A percentile compares a stretch with the other conserved stretches of the same genome.
These are phyloP conservation scores for Caenorhabditis tropicalis DNA, from an alignment of 1,140 invertebrate species.

Conservation along the genomic window DNA sequence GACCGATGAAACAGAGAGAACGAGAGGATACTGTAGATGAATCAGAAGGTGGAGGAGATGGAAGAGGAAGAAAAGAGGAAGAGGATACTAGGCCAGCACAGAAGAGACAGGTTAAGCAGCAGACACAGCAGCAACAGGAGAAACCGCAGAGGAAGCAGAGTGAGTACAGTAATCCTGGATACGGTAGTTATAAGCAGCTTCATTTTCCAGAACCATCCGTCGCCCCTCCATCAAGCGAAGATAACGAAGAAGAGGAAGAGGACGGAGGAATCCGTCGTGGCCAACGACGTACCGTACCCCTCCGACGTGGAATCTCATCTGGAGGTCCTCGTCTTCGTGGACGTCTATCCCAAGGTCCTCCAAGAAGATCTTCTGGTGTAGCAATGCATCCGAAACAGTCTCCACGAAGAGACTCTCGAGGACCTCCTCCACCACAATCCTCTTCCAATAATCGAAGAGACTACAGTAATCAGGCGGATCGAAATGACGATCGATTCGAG, in stretches of 20 bases:
- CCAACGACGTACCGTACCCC: neutral
- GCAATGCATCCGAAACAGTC: neutral
- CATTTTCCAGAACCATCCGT: neutral
- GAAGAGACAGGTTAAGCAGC: slow-evolving; percentile 9
- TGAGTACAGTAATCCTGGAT: no score
- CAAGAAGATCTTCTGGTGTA: neutral
- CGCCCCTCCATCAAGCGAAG: neutral
- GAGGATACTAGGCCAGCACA: neutral
- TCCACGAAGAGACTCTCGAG: neutral
- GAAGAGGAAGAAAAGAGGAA: neutral
- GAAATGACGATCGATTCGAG: slow-evolving; percentile 25
- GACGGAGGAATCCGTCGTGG: slow-evolving; percentile 10
- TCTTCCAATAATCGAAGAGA: neutral
- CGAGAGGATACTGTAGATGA: slow-evolving; percentile 28
- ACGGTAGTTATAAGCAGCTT: no score
- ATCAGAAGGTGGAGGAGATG: neutral
- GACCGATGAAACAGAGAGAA: slow-evolving; percentile 18
- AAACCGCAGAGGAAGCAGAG: neutral
- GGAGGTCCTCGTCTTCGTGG: neutral
- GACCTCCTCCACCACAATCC: neutral
- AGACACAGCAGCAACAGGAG: neutral
- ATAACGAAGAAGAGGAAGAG: slow-evolving; percentile 17
- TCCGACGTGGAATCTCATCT: neutral
- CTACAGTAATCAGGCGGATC: neutral
- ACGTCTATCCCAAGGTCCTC: neutral